Evolutionary conservation across 2,797 vertebrate species (phyloP).

Genomic region (Ispidina lecontei): DNA sequence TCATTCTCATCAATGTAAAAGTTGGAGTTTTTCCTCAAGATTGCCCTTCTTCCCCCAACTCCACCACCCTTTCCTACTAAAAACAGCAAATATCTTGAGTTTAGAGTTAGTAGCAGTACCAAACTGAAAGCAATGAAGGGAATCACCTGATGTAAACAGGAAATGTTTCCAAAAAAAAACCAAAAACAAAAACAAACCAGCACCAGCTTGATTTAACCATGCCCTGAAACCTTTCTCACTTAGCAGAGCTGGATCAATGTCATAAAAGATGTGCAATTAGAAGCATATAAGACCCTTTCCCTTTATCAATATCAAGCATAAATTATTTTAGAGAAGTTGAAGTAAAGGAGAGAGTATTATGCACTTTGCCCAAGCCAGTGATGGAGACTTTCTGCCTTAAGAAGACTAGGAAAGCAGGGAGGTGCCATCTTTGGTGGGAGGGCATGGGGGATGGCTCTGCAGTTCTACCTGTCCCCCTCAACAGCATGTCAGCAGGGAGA

Average conservation of each 20-base stretch:
- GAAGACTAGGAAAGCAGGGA: neutral
- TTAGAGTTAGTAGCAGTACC: neutral
- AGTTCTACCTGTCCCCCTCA: neutral
- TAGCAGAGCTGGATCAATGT: neutral
- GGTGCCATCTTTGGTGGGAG: accelerated
- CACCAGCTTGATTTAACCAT: neutral
- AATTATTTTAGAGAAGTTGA: neutral
- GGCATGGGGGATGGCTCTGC: neutral
- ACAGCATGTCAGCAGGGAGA: neutral
- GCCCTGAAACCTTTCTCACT: neutral
- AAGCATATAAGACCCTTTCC: neutral
- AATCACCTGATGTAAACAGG: slow-evolving; percentile 15
- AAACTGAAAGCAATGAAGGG: slow-evolving; percentile 5
- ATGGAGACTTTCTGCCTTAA: neutral
- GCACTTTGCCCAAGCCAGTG: neutral
- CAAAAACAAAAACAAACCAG: too few relatives aligned
- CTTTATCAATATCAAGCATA: neutral
- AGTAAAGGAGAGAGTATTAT: neutral
- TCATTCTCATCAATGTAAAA: slow-evolving; percentile 36
- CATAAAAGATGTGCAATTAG: accelerated
- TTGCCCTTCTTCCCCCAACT: neutral
- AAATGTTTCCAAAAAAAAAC: slow-evolving; percentile 2
- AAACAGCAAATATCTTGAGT: neutral
- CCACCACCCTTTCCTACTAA: neutral
- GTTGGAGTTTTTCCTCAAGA: neutral